Conservation (phyloP, 2,888 invertebrate species). For the Tetheella fluctuosa region DNA sequence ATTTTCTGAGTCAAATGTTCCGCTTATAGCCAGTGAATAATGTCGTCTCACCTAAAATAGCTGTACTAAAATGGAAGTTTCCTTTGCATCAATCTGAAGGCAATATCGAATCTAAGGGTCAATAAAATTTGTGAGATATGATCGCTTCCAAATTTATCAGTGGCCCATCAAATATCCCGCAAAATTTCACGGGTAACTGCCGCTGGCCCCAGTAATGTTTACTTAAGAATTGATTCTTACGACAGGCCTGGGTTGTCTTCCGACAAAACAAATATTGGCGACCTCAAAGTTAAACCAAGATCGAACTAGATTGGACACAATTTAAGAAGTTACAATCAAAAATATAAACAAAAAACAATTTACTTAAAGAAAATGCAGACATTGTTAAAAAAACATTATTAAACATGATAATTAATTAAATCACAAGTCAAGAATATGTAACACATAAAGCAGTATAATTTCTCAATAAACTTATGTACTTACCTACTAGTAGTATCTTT, state of each 20-base stretch:
- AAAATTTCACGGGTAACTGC: conserved; percentile 52
- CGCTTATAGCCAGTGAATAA: conserved; percentile 34
- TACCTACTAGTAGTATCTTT: no score
- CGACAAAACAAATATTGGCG: conserved; percentile 8
- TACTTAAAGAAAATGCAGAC: background rate
- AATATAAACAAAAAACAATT: no score
- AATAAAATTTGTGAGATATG: conserved; percentile 68
- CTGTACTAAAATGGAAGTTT: conserved; percentile 34
- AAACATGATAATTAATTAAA: no score
- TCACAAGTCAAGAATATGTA: no score
- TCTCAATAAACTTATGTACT: no score
- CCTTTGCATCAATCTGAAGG: conserved; percentile 31
- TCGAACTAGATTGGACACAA: background rate
- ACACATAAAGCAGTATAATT: no score
- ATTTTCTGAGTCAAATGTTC: conserved; percentile 24
- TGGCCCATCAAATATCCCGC: conserved; percentile 54
- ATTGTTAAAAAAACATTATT: no score
- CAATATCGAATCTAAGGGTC: conserved; percentile 64
- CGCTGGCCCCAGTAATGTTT: conserved; percentile 37
- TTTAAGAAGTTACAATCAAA: no score
- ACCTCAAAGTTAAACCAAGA: background rate
- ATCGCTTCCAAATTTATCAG: conserved; percentile 60
- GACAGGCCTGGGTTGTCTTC: conserved; percentile 29
- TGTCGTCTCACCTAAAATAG: conserved; percentile 41
- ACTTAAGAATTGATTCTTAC: conserved; percentile 39